Evolutionary conservation across 2,113 vertebrate genomes (phyloP).

Genomic region (Hemibates koningsi): DNA sequence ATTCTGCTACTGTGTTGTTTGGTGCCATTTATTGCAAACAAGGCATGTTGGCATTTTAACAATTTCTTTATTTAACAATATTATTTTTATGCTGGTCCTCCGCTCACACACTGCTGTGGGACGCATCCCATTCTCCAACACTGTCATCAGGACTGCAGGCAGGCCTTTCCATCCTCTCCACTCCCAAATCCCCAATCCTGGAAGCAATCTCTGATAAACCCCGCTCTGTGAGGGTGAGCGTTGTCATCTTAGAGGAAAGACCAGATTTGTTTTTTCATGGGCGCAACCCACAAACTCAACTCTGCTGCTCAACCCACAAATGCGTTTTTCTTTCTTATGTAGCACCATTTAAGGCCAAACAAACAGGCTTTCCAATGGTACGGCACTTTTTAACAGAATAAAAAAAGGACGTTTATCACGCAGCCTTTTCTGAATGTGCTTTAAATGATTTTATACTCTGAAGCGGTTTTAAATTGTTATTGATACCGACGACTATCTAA

Average conservation of each 20-base stretch:
- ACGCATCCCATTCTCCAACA: neutral
- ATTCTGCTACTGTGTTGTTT: neutral
- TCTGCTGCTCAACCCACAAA: neutral
- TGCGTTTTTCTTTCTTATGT: fast-evolving
- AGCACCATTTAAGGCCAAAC: neutral
- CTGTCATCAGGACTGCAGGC: neutral
- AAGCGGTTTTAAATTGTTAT: neutral
- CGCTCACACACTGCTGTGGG: neutral
- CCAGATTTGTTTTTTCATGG: neutral
- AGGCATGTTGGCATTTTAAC: neutral
- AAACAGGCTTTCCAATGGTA: neutral
- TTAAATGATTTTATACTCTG: neutral
- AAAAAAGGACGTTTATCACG: fast-evolving
- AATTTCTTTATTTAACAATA: neutral
- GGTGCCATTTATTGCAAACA: neutral
- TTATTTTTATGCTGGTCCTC: neutral
- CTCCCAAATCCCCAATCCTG: neutral
- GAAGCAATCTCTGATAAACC: neutral
- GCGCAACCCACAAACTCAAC: neutral
- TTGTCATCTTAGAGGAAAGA: neutral
- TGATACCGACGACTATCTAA: neutral
- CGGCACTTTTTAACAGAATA: neutral
- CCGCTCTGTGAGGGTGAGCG: fast-evolving
- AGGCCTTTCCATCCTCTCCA: neutral
- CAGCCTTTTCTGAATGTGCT: neutral